Base-by-base conservation (phyloP, 2,888 invertebrate species). In the Thera britannica region DNA sequence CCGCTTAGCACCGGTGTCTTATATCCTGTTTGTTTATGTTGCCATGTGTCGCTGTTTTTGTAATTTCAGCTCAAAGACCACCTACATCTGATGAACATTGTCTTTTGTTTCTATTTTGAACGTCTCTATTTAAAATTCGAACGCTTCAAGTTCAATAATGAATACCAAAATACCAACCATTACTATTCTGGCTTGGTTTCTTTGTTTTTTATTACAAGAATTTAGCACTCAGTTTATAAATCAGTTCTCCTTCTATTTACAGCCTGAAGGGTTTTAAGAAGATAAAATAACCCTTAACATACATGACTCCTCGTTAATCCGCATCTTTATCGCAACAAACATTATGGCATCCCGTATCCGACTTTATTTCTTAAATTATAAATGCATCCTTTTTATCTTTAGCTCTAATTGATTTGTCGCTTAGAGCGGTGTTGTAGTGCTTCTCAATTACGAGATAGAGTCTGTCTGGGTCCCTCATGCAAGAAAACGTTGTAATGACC, bases 351-450 rank as follows among this genome's bases (percentile, higher is more conserved):
- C 83, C 76, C 76, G 77, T 75, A 79, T 76, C 79, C 71, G 72
- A 70, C 76, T 81, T 80, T 88, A 85, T 87, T 85, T 83, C 79
- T 68, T 82, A 85, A 84, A 85, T 87, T 89, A 89, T 90, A 87
- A 85, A 86, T 87, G 87, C 83, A 84, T 90, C 88, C 90, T 87
- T 87, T 90, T 90, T 91, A 92, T 90, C 90, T 83, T 78, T 80
- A 75, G 75, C 76, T 85, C 87, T 92, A 92, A 92, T 92, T 92
- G 91, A 92, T 92, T 91, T 90, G 91, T 92, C 89, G 89, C 87
- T 90, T 83, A 82, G 78, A 88, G 86, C 85, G 83, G 84, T 84
- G 83, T 86, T 84, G 84, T 84, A 84, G 81, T 88, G 88, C 87
- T 90, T 89, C 91, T 90, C 92, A 92, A 92, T 92, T 93, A 92